A percentile compares a stretch with the other conserved stretches of the same genome.
Evolutionary conservation across 2,888 invertebrate species (phyloP).

Genomic region (Lasioglossum morio): DNA sequence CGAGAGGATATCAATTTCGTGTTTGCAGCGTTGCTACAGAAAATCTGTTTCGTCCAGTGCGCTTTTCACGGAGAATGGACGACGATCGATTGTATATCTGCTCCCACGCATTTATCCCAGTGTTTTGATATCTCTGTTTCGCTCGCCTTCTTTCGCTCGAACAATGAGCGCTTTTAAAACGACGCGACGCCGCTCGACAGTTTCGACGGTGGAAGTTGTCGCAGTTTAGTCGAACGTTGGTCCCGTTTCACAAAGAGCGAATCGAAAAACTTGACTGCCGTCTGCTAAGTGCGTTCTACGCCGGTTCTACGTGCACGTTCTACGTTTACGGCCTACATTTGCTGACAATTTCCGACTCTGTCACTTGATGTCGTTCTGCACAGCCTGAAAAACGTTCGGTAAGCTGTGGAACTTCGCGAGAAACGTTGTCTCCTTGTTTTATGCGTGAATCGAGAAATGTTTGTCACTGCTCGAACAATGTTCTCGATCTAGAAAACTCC

Average conservation of each 20-base stretch:
- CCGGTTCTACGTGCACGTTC: conserved; percentile 27
- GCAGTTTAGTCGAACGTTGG: conserved; percentile 16
- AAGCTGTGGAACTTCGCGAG: conserved; percentile 24
- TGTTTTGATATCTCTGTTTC: neutral
- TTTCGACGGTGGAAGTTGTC: conserved; percentile 16
- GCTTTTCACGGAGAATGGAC: neutral
- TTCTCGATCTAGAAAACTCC: neutral
- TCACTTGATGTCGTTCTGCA: conserved; percentile 22
- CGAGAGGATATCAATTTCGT: conserved; percentile 23
- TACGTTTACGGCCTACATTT: conserved; percentile 46
- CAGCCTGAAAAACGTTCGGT: conserved; percentile 35
- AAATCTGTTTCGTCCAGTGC: conserved; percentile 10
- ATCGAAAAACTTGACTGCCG: conserved; percentile 56
- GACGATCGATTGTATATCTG: conserved; percentile 12
- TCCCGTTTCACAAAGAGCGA: conserved; percentile 47
- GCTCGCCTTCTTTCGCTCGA: conserved; percentile 1
- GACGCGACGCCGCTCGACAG: neutral
- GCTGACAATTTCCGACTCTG: conserved; percentile 41
- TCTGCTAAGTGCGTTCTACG: conserved; percentile 33
- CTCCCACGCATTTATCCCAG: neutral
- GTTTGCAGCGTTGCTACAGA: neutral
- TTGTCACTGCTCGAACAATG: conserved; percentile 1
- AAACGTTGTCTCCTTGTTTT: conserved; percentile 50
- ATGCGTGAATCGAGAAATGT: conserved; percentile 7
- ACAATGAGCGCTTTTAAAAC: conserved; percentile 33